A percentile compares a stretch with the other conserved stretches of the same genome.
These are phyloP conservation scores for Asbolus verrucosus DNA, from an alignment of 1,140 invertebrate species.

Conservation along the genomic window DNA sequence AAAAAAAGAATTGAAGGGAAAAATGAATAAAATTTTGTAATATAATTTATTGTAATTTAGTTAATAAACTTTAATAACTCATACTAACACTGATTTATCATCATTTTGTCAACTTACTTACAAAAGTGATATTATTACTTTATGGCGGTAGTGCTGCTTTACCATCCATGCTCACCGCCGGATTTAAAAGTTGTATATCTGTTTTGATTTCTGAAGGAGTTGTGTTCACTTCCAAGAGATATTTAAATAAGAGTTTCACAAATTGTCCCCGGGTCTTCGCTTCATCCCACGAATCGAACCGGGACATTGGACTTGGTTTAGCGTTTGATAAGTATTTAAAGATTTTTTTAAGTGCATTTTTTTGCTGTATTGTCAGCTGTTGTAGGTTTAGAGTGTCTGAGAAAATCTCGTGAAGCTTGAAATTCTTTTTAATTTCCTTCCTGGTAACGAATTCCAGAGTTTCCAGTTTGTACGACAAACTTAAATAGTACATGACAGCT, in stretches of 20 bases:
- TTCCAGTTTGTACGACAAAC: neutral
- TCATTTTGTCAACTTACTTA: too few species aligned
- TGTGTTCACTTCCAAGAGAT: neutral
- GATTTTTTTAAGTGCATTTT: conserved; percentile 28
- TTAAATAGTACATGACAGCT: conserved; percentile 43
- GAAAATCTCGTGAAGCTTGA: conserved; percentile 45
- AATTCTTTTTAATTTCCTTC: conserved; percentile 44
- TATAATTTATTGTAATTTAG: too few species aligned
- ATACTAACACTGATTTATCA: too few species aligned
- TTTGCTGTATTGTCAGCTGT: conserved; percentile 24
- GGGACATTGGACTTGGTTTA: conserved; percentile 17
- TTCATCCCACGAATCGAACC: conserved; percentile 42
- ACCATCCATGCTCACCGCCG: conserved; percentile 23
- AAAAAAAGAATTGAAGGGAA: neutral
- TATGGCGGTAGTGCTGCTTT: conserved; percentile 25
- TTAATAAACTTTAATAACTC: too few species aligned
- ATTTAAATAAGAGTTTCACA: conserved; percentile 28
- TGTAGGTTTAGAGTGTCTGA: conserved; percentile 27
- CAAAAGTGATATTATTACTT: too few species aligned
- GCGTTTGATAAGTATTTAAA: conserved; percentile 35
- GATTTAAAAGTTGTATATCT: conserved; percentile 24
- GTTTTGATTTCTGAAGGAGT: conserved; percentile 19
- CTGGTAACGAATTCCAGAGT: conserved; percentile 18
- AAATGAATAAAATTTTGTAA: too few species aligned
- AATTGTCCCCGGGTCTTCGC: conserved; percentile 42